Base-by-base conservation (phyloP, 2,113 vertebrate species). In the Notothenia rossii region DNA sequence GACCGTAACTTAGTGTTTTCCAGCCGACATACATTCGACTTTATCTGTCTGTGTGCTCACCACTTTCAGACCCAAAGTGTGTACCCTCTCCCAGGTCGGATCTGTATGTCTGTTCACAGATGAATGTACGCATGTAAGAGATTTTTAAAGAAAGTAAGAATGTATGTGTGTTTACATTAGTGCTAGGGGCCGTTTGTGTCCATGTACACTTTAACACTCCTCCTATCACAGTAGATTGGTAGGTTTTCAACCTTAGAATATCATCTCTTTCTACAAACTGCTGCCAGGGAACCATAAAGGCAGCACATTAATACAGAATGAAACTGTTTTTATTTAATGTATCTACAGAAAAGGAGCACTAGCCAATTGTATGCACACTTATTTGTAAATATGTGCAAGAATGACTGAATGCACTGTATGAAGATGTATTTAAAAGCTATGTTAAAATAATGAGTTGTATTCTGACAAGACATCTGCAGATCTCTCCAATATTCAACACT, bases 371-470 rank as follows among this genome's bases (percentile, higher is more conserved):
- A 92, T 86, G 90, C 93, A 91, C 92, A 91, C 86, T 68, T 56
- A 29, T 84, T 88, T 93, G 91, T 93, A 93, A 91, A 94, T 94
- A 93, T 64, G 86, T 94, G 86, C 88, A 88, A 90, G 77, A 86
- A 91, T 78, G 77, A 64, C n/a, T 88, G 88, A 94, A 92, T 84
- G 81, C 87, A 89, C 85, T 65, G 79, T 85, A 87, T 71, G 86
- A 70, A 83, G 79, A 87, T 84, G 82, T 79, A 82, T 87, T 89
- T 76, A 78, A 89, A 88, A 89, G 81, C 76, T 83, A 72, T 72
- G 86, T 84, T 84, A n/a, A 81, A 86, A 86, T 54, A 74, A 77
- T 75, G 60, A 70, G 58, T 85, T 87, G 70, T 80, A 82, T 29
- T 29, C 29, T 29, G 29, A 29, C 29, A 29, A 29, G 29, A 29